phyloP scores from a whole-genome alignment of 1,140 invertebrate species.

The Cyclina sinensis region DNA sequence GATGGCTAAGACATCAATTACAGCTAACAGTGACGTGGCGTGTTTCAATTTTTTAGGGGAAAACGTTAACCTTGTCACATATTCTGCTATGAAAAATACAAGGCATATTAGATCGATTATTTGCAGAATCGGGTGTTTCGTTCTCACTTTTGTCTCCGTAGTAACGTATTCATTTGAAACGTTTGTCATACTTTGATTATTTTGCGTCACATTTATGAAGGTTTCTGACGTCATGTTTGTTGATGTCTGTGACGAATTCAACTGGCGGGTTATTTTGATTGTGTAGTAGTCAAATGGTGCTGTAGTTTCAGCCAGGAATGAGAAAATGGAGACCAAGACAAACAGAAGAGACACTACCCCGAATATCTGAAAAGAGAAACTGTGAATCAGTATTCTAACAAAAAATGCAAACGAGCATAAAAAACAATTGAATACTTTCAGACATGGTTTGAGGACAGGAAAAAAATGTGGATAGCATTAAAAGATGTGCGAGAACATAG shows the following conservation, averaged over 20 bases:
- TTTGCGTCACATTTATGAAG: not conserved
- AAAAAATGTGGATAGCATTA: no score
- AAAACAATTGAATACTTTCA: no score
- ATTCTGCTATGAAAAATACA: constrained; percentile 46
- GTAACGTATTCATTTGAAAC: not conserved
- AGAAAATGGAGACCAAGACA: constrained; percentile 56
- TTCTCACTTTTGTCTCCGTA: not conserved
- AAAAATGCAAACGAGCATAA: no score
- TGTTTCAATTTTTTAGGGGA: constrained; percentile 57
- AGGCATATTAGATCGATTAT: constrained; percentile 52
- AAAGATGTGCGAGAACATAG: no score
- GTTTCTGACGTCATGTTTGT: not conserved
- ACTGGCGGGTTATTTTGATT: not conserved
- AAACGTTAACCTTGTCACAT: constrained; percentile 36
- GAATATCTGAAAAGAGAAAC: constrained; percentile 51
- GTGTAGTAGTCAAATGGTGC: constrained; percentile 52
- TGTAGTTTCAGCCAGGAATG: constrained; percentile 58
- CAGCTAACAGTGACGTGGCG: constrained; percentile 82
- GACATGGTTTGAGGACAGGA: no score
- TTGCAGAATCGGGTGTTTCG: constrained; percentile 50
- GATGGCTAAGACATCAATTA: constrained; percentile 88
- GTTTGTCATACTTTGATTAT: not conserved
- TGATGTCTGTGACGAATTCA: not conserved
- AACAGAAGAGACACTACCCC: constrained; percentile 40
- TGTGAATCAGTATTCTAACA: no score